Evolutionary conservation across 1,140 invertebrate genomes (phyloP), one percentile per base, ranked within the genome.

Genomic region (Rhagoletis zephyria): DNA sequence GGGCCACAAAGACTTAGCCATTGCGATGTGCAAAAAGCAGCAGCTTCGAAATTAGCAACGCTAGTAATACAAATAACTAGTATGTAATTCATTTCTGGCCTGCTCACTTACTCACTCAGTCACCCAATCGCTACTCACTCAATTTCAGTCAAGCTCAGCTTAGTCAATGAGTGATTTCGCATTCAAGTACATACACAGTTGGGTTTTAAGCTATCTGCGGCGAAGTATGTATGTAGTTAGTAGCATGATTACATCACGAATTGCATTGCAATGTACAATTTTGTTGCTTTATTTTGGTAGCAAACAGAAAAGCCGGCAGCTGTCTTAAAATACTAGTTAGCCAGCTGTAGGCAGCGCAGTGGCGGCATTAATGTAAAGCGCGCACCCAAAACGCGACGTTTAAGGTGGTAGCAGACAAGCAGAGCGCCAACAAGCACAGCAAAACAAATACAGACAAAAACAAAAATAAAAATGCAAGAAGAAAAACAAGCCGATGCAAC

Each of bases 201-300:
- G 30, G 30, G 30, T 30, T 30, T 30, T 30, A 30, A 30, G 30
- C 30, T 30, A 30, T 30, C 30, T 30, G 1, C 30, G 30, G 30
- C 30, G 30, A 30, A 30, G 51, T 81, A 56, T n/a, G n/a, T n/a
- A n/a, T 42, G 4, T 59, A n/a, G 48, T 74, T 74, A 74, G 42
- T 74, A 74, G 48, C 74, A n/a, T 56, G 74, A 81, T 81, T 81
- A 81, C 48, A 56, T 59, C 74, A 81, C 74, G 42, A 81, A 51
- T 81, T 81, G 56, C 48, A 81, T 67, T 67, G 64, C 48, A 81
- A 56, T 51, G 6, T 56, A 16, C 45, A 51, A 56, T 30, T 59
- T 81, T 81, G 7, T 81, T 59, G n/a, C 2, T 16, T 42, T 56
- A 16, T 56, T 81, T 59, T 30, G 51, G 48, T 3, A 81, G 74